Base-by-base conservation (phyloP, 2,797 vertebrate species). In the Chelon labrosus region DNA sequence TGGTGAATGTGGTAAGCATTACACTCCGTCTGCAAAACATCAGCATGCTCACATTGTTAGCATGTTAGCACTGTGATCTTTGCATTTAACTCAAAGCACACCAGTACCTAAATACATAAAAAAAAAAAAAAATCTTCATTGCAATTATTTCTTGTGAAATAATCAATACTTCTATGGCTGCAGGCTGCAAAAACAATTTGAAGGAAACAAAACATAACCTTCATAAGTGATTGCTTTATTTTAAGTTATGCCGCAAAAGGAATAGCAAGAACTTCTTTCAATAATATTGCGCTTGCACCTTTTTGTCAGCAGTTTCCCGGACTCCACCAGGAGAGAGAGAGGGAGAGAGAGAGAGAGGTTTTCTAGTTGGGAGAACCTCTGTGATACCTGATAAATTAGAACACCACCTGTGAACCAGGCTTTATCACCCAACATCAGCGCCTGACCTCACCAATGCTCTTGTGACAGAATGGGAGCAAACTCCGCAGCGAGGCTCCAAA, bases 391-490 rank as follows among this genome's bases (percentile, higher is more conserved):
- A 63, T 68, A 44, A 67, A 60, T 4, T 35, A 35, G 27, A 66
- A 25, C 54, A 39, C 17, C 47, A 46, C 60, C 10, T 65, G 27
- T 20, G 39, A 52, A 53, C 27, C 35, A 46, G 31, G 11, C 17
- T 57, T 79, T 58, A 80, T 63, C 13, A 58, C 31, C 59, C 38
- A 63, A 27, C 16, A 64, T 77, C 58, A 75, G 46, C 20, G 35
- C 41, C n/a, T 62, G 37, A 59, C 58, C 58, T 70, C 7, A 49
- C 16, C 66, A 54, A 68, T 44, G 39, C 44, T 63, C 19, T 41
- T 57, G 39, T 44, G 14, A 46, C 47, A 65, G 59, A 70, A 67
- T 37, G 16, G 38, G 17, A 58, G 13, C 20, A 61, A 82, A 61
- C 61, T 22, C 41, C 27, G 64, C 22, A 70, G 35, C 10, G 2